A percentile compares a stretch with the other conserved stretches of the same genome.
Evolutionary conservation across 2,888 invertebrate species (phyloP).

Genomic region (Heliconius ethilla): DNA sequence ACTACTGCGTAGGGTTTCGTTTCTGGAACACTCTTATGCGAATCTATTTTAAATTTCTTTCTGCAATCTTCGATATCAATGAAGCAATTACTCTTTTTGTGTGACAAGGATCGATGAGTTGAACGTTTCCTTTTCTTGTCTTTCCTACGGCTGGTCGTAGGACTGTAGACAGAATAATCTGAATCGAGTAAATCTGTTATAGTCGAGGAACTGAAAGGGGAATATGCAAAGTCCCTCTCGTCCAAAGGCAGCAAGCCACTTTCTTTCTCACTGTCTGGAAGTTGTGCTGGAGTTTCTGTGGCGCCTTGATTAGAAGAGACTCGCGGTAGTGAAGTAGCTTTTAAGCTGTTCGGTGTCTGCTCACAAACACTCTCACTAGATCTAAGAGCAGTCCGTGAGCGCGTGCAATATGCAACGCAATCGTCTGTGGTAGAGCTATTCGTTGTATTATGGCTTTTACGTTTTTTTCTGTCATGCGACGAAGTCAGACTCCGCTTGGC

Average conservation of each 20-base stretch:
- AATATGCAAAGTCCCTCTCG: constrained; percentile 78
- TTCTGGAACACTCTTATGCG: constrained; percentile 66
- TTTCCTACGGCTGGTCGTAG: constrained; percentile 69
- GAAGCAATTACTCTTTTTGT: constrained; percentile 66
- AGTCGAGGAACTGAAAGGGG: constrained; percentile 78
- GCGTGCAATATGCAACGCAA: constrained; percentile 76
- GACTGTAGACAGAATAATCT: constrained; percentile 78
- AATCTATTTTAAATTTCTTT: constrained; percentile 81
- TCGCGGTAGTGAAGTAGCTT: constrained; percentile 53
- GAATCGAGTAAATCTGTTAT: constrained; percentile 77
- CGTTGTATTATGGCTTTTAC: constrained; percentile 59
- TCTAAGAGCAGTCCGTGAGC: constrained; percentile 77
- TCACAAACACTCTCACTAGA: constrained; percentile 74
- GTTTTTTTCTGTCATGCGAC: constrained; percentile 75
- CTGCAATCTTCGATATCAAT: constrained; percentile 68
- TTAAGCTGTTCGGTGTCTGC: constrained; percentile 57
- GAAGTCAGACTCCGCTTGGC: constrained; percentile 68
- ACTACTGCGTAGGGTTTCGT: constrained; percentile 54
- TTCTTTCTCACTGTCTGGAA: constrained; percentile 60
- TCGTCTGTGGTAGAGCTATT: constrained; percentile 62
- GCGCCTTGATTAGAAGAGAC: constrained; percentile 56
- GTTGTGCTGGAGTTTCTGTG: constrained; percentile 56
- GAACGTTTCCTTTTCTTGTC: constrained; percentile 77
- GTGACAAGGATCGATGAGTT: constrained; percentile 69
- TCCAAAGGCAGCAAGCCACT: constrained; percentile 76